Conservation (phyloP, 1,140 invertebrate genomes). For the Hylaeus volcanicus region DNA sequence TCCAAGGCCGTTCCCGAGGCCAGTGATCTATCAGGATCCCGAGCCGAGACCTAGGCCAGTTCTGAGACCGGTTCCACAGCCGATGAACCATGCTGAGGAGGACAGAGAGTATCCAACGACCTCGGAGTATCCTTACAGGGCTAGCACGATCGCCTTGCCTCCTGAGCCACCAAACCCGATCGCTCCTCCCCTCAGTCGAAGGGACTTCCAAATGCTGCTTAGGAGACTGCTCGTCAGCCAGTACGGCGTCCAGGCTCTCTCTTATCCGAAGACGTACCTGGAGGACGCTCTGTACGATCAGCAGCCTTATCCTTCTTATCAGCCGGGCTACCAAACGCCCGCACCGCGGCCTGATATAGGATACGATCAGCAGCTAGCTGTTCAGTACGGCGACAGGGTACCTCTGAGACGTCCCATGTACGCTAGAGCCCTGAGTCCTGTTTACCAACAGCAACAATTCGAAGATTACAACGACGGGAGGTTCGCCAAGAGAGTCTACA, state of each 20-base stretch:
- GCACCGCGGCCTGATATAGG: conserved; percentile 75
- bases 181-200: conserved; percentile 73
- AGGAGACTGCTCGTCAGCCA: conserved; percentile 75
- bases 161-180: conserved; percentile 77
- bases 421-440: conserved; percentile 57
- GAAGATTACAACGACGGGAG: conserved; percentile 80
- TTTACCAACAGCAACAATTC: conserved; percentile 77
- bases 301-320: conserved; percentile 75
- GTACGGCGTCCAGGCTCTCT: conserved; percentile 75
- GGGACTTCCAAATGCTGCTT: conserved; percentile 75
- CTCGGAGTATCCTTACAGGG: conserved; percentile 71
- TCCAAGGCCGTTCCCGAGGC: conserved; percentile 62
- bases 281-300: conserved; percentile 78
- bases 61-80: conserved; percentile 57
- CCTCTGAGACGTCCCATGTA: conserved; percentile 70
- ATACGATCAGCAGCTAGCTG: conserved; percentile 76
- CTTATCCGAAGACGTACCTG: conserved; percentile 75
- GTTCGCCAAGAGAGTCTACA: conserved; percentile 75
- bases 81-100: conserved; percentile 55
- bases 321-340: conserved; percentile 67
- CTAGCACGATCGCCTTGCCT: conserved; percentile 65
- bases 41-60: conserved; percentile 60
- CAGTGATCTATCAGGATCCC: conserved; percentile 66
- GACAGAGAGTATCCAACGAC: conserved; percentile 72
- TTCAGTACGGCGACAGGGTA: conserved; percentile 74